A percentile compares a stretch with the other conserved stretches of the same genome.
Evolutionary conservation across 2,113 vertebrate genomes (phyloP).

Genomic region (Thryonomys swinderianus): DNA sequence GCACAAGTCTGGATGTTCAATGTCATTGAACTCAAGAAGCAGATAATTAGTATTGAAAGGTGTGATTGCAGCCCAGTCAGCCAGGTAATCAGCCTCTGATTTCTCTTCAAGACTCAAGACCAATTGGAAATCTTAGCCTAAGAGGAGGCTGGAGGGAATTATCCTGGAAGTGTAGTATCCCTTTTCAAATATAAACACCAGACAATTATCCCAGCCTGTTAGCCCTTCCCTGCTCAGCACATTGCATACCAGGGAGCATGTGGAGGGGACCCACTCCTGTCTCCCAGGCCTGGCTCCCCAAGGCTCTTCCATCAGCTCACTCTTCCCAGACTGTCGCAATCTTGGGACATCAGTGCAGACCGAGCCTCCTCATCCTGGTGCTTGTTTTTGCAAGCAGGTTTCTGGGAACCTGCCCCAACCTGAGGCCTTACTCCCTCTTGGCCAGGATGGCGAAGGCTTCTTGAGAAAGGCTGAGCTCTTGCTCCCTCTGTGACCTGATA

Average conservation of each 20-base stretch:
- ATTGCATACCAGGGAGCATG: not conserved
- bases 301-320: constrained; percentile 18
- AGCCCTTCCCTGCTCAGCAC: constrained; percentile 52
- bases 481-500: not conserved
- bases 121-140: constrained; percentile 85
- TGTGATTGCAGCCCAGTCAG: constrained; percentile 85
- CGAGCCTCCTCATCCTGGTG: not conserved
- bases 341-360: constrained; percentile 13
- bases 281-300: not conserved
- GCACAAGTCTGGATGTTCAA: constrained; percentile 76
- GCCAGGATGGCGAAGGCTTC: not conserved
- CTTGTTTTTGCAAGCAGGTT: constrained; percentile 77
- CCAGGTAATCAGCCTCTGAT: constrained; percentile 87
- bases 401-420: constrained; percentile 71
- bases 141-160: constrained; percentile 79
- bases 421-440: constrained; percentile 63
- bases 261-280: not conserved
- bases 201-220: constrained; percentile 74
- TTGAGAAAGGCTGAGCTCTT: not conserved
- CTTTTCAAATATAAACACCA: constrained; percentile 85
- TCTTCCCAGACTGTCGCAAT: constrained; percentile 68
- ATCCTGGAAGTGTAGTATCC: constrained; percentile 84
- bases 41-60: constrained; percentile 88
- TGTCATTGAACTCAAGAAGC: constrained; percentile 80
- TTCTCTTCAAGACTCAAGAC: constrained; percentile 80